phyloP scores from a whole-genome alignment of 2,113 vertebrate species.

The Albula goreensis region DNA sequence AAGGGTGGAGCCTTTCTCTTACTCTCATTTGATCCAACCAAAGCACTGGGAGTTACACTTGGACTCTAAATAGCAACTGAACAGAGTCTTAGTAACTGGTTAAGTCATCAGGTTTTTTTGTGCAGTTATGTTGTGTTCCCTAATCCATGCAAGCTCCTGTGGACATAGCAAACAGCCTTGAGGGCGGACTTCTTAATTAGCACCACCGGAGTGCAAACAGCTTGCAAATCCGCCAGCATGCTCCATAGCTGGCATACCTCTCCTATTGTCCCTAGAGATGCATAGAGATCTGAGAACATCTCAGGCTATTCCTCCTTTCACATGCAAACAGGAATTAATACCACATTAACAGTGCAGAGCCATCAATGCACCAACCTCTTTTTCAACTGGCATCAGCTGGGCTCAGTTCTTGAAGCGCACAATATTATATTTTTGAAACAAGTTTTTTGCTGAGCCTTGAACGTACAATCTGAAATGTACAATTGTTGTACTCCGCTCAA shows the following conservation, averaged over 20 bases:
- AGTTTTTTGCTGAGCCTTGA: not conserved
- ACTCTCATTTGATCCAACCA: not conserved
- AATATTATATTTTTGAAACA: not conserved
- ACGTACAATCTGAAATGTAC: not conserved
- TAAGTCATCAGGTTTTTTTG: slow-evolving; percentile 17
- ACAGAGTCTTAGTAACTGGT: not conserved
- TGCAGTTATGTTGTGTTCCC: not conserved
- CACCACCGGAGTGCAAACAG: slow-evolving; percentile 32
- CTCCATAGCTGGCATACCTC: slow-evolving; percentile 15
- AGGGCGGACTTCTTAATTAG: slow-evolving; percentile 48
- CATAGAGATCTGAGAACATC: not conserved
- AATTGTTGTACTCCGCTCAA: not conserved
- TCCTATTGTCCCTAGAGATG: slow-evolving; percentile 22
- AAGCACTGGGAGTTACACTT: not conserved
- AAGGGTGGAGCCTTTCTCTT: not conserved
- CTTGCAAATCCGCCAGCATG: slow-evolving; percentile 35
- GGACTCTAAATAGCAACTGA: too few relatives aligned
- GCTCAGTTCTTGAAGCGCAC: not conserved
- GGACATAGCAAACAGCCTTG: slow-evolving; percentile 10
- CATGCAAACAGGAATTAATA: slow-evolving; percentile 30
- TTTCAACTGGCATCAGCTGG: not conserved
- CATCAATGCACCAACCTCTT: not conserved
- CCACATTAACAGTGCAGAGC: slow-evolving; percentile 19
- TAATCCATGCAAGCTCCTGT: slow-evolving; percentile 5
- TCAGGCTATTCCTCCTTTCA: slow-evolving; percentile 24